phyloP scores from a whole-genome alignment of 2,113 vertebrate species.

The Myocastor coypus region DNA sequence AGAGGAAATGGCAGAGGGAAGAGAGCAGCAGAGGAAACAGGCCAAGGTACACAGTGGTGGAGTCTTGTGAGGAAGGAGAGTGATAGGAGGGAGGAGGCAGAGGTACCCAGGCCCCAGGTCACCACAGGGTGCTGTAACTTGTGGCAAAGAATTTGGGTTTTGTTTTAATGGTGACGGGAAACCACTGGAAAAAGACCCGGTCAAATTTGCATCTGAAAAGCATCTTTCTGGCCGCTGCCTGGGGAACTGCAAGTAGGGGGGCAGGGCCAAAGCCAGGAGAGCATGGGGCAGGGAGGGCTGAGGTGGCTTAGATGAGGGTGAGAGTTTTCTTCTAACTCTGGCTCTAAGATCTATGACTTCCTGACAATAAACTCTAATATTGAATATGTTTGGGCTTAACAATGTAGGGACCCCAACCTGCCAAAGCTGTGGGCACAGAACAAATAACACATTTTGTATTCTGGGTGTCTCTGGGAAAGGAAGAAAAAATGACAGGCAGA shows the following conservation, averaged over 20 bases:
- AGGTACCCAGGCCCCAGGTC: neutral
- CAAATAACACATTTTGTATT: constrained; percentile 75
- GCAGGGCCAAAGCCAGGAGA: neutral
- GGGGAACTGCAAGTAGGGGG: neutral
- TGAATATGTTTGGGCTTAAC: constrained; percentile 61
- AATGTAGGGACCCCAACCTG: constrained; percentile 68
- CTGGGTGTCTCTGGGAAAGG: constrained; percentile 19
- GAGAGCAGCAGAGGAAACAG: neutral
- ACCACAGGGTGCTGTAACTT: neutral
- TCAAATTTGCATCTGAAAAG: constrained; percentile 53
- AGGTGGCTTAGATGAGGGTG: neutral
- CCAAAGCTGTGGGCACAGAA: constrained; percentile 75
- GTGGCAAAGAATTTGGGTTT: constrained; percentile 24
- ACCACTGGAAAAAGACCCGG: neutral
- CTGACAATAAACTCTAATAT: constrained; percentile 65
- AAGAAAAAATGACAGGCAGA: constrained; percentile 56
- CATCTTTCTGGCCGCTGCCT: neutral
- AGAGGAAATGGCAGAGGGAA: neutral
- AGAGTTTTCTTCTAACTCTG: constrained; percentile 5
- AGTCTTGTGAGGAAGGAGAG: neutral
- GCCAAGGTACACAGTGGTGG: neutral
- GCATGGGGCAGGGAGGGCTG: neutral
- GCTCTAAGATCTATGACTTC: constrained; percentile 61
- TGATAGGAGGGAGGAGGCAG: neutral
- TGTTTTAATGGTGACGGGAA: constrained; percentile 35